A percentile compares a stretch with the other conserved stretches of the same genome.
Evolutionary conservation across 2,797 vertebrate genomes (phyloP).

Genomic region (Centropyge bicolor): DNA sequence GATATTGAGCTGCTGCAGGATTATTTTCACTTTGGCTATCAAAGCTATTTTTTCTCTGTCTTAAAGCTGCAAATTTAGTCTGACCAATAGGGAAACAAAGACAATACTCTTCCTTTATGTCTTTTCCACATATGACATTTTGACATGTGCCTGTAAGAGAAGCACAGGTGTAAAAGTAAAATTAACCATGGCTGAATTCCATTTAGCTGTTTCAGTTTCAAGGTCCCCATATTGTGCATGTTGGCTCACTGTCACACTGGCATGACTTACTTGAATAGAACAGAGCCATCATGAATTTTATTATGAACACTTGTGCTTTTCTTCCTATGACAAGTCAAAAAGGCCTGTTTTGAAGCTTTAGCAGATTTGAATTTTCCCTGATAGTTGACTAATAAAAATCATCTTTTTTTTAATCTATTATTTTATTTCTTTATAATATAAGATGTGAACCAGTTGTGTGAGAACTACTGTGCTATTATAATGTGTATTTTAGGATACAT

Average conservation of each 20-base stretch:
- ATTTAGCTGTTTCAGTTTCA: constrained; percentile 3
- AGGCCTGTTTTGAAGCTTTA: not conserved
- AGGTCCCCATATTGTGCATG: not conserved
- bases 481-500: not conserved
- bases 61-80: not conserved
- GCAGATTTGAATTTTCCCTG: not conserved
- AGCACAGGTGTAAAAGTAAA: not conserved
- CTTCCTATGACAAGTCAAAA: not conserved
- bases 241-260: not conserved
- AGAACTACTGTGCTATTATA: not conserved
- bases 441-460: not conserved
- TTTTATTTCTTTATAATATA: not conserved
- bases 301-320: not conserved
- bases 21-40: not conserved
- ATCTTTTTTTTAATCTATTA: not conserved
- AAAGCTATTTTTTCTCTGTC: not conserved
- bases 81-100: not conserved
- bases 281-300: not conserved
- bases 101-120: not conserved
- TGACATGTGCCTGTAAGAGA: not conserved
- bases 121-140: not conserved
- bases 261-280: not conserved
- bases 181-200: not conserved
- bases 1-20: not conserved
- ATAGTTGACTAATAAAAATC: not conserved